Evolutionary conservation across 2,888 invertebrate species (phyloP), one percentile per base, ranked within the genome.

Genomic region (Zygaena filipendulae): DNA sequence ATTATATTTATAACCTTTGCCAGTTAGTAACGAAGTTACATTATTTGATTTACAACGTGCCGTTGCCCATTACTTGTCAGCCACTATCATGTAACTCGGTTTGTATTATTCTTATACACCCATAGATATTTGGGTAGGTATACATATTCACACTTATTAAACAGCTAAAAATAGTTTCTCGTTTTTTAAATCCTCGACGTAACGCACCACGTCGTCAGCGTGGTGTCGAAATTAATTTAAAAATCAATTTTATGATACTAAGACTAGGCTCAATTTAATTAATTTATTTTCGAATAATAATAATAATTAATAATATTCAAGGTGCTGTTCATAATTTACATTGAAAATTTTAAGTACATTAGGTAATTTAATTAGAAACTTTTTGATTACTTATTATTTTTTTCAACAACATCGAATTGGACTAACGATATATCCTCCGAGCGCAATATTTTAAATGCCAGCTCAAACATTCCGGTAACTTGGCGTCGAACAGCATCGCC

Each of bases 391-490:
- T n/a, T n/a, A n/a, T n/a, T n/a, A n/a, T n/a, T n/a, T n/a, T 74
- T 67, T 64, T 67, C 45, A 77, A 77, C 75, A 79, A 77, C 75
- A 77, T 75, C 77, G 16, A 66, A 77, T 77, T 72, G 63, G 69
- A 75, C 77, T 79, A 77, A 63, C 63, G 63, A 64, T 64, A 66
- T 60, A 64, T 62, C 58, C 53, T 53, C 50, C 59, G 75, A 77
- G 75, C 75, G 75, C 77, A 64, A 67, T 54, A 59, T 74, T 77
- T 79, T 72, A 67, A 69, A 79, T 77, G 77, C 64, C 53, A 67
- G 77, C 77, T 71, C 77, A 66, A 58, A 79, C 77, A 79, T 77
- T 63, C 54, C 69, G 75, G 77, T 77, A 75, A 79, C 75, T 72
- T 53, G 45, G 44, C 48, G 45, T 60, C 56, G 59, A 59, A 58